These are phyloP conservation scores for Zapus hudsonius DNA, from an alignment of 2,113 vertebrate species.

Conservation along the genomic window DNA sequence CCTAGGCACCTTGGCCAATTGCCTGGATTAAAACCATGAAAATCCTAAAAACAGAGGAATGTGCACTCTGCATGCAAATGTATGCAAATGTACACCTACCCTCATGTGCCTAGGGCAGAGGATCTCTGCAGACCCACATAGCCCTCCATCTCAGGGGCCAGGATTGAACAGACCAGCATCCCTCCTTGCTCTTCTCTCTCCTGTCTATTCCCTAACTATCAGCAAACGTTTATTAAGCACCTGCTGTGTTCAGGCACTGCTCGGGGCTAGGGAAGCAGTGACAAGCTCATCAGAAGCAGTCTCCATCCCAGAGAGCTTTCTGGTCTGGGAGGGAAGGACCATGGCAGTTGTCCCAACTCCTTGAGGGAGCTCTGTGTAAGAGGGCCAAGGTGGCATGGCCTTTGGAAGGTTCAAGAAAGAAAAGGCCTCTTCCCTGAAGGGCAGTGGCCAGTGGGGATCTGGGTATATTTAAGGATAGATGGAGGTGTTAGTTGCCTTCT, in stretches of 20 bases:
- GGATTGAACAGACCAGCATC: fast-evolving
- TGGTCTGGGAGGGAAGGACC: background rate
- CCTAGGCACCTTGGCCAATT: background rate
- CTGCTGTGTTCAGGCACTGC: background rate
- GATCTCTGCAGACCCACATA: background rate
- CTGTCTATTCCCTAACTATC: background rate
- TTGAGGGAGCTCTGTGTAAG: no score
- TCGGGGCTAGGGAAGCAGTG: background rate
- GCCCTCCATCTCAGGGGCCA: background rate
- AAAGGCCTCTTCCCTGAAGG: no score
- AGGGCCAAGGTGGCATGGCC: fast-evolving
- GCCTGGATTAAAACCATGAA: background rate
- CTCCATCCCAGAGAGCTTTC: background rate
- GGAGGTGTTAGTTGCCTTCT: fast-evolving
- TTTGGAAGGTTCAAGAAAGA: background rate
- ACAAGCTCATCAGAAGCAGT: background rate
- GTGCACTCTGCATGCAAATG: background rate
- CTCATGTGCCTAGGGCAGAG: background rate
- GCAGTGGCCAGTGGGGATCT: no score
- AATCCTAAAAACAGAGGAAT: background rate
- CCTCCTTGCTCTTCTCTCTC: background rate
- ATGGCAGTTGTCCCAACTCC: background rate
- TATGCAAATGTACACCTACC: background rate
- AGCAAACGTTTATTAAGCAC: background rate
- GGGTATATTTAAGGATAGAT: no score